phyloP scores from a whole-genome alignment of 2,113 vertebrate species.

The Pelvicachromis taeniatus region DNA sequence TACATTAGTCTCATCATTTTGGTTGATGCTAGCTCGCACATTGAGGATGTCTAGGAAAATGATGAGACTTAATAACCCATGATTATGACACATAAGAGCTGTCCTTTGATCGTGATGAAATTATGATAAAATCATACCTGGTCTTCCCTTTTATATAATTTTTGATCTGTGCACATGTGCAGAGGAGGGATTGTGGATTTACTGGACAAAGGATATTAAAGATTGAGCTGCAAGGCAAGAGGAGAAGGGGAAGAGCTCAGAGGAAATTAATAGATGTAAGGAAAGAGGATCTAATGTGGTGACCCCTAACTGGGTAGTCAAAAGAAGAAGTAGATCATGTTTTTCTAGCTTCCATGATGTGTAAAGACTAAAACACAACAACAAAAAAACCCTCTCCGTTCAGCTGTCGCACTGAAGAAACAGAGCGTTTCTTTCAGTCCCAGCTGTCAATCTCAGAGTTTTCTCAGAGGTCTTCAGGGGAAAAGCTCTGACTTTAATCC shows the following conservation, averaged over 20 bases:
- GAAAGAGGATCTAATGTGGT: background rate
- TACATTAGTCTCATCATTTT: background rate
- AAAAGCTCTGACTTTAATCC: conserved; percentile 46
- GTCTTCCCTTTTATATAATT: background rate
- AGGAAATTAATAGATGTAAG: background rate
- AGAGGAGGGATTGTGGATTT: background rate
- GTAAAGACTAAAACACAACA: background rate
- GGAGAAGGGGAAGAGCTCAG: background rate
- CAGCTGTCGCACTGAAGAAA: background rate
- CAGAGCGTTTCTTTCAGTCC: background rate
- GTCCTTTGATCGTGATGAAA: background rate
- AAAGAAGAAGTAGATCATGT: background rate
- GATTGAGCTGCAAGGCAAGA: background rate
- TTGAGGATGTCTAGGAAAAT: background rate
- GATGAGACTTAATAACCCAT: background rate
- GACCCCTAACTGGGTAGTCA: background rate
- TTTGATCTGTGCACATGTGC: background rate
- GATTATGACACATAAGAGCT: background rate
- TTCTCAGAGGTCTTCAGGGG: background rate
- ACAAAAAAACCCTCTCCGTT: background rate
- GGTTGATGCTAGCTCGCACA: background rate
- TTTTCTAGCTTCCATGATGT: background rate
- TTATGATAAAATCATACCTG: background rate
- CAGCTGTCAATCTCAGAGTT: conserved; percentile 28
- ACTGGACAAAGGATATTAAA: background rate